These are phyloP conservation scores for Dryas iulia DNA, from an alignment of 1,140 invertebrate genomes.

Conservation along the genomic window DNA sequence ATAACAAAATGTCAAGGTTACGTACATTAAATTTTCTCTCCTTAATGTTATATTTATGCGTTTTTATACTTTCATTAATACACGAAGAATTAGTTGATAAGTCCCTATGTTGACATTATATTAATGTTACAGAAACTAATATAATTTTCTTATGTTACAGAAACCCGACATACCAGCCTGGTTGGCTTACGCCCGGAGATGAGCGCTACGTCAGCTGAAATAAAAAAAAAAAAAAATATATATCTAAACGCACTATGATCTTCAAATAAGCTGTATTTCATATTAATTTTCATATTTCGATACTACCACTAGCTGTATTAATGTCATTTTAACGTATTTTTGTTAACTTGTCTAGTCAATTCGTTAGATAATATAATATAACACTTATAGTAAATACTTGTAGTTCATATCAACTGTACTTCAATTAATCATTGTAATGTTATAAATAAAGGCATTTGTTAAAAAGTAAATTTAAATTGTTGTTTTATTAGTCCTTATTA, in stretches of 20 bases:
- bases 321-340: neutral
- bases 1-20: no score
- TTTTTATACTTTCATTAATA: no score
- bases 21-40: no score
- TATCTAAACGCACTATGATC: constrained; percentile 7
- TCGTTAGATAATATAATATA: constrained; percentile 8
- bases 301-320: neutral
- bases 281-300: neutral
- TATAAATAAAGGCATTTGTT: constrained; percentile 71
- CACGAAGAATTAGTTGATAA: no score
- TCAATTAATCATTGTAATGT: constrained; percentile 64
- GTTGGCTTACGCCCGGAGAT: constrained; percentile 71
- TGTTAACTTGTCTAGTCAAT: neutral
- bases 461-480: constrained; percentile 64
- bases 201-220: constrained; percentile 47
- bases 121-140: no score
- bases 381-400: constrained; percentile 3
- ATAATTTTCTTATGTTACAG: constrained; percentile 45
- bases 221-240: constrained; percentile 14
- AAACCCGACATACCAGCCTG: constrained; percentile 70
- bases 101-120: no score
- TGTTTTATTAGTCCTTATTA: constrained; percentile 44
- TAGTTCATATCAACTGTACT: constrained; percentile 22
- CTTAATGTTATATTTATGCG: no score
- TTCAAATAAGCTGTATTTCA: neutral